Evolutionary conservation across 2,113 vertebrate species (phyloP), one percentile per base, ranked within the genome.

Genomic region (Nyctibius bracteatus): DNA sequence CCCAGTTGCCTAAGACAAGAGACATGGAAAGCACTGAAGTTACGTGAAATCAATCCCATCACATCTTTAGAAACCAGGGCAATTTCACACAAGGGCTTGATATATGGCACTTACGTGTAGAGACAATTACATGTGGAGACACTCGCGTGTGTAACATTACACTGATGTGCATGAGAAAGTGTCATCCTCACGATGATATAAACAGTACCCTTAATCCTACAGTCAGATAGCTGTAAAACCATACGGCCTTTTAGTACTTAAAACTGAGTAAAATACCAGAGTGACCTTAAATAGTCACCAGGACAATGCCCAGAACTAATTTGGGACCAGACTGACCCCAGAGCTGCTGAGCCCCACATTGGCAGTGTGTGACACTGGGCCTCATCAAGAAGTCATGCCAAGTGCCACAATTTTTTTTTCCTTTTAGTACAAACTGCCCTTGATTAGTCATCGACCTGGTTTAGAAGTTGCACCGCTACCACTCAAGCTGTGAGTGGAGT

Each of bases 361-460:
- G 20, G n/a, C 62, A 15, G 25, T 13, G 7, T 39, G 51, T 52
- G 57, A 33, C 51, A 67, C 1, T 1, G 37, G 57, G 44, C 59
- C 65, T 51, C 63, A 54, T 71, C 86, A 47, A 80, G 19, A 49
- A 94, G 85, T 67, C 52, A 83, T 2, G n/a, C 0, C 3, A 13
- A 41, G 61, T 93, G 82, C 61, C 54, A 74, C 80, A 35, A 5
- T 39, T 55, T 67, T 74, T 31, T 31, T 37, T 51, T 19, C 23
- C 67, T 94, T 87, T 91, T 54, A 88, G 85, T 75, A 51, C 87
- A 70, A 92, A 93, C 82, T 81, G 90, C 80, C 89, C 94, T 96
- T 91, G 81, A 90, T 96, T 96, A 97, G 90, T 97, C 96, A 96
- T 74, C 41, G 85, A 96, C 95, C 94, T 96, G 90, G 62, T 97